phyloP scores from a whole-genome alignment of 2,888 invertebrate genomes.

The Caenorhabditis macrosperma region DNA sequence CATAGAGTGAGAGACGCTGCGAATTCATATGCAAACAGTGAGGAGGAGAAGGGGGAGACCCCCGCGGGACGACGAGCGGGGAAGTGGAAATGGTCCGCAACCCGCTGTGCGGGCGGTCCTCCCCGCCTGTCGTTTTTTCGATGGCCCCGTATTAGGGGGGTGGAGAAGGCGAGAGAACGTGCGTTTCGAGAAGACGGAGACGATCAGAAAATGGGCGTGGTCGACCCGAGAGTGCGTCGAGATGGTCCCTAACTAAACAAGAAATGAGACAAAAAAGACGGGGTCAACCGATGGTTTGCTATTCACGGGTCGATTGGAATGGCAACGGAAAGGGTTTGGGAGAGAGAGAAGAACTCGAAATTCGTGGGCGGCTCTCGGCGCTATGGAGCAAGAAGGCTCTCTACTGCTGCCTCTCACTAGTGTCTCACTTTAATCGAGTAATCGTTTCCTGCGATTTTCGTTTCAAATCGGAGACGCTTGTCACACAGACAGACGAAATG shows the following conservation, averaged over 20 bases:
- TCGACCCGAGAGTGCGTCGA: not conserved
- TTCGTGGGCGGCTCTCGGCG: not conserved
- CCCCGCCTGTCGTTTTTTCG: slow-evolving; percentile 5
- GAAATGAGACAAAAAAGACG: not conserved
- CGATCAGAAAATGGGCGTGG: not conserved
- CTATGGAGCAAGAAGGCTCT: no score
- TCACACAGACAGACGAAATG: slow-evolving; percentile 26
- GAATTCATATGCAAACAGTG: slow-evolving; percentile 4
- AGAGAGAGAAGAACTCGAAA: no score
- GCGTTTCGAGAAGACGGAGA: slow-evolving; percentile 3
- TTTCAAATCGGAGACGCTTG: slow-evolving; percentile 48
- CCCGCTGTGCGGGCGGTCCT: not conserved
- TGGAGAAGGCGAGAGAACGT: not conserved
- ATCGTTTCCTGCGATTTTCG: slow-evolving; percentile 64
- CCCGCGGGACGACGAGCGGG: not conserved
- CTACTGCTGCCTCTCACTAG: not conserved
- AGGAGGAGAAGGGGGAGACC: slow-evolving; percentile 11
- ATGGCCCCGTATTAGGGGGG: not conserved
- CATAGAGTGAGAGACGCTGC: not conserved
- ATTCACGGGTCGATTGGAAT: not conserved
- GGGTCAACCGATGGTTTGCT: not conserved
- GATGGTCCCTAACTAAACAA: slow-evolving; percentile 7
- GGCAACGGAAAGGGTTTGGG: not conserved
- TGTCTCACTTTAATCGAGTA: slow-evolving; percentile 62
- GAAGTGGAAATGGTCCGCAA: slow-evolving; percentile 14